Base-by-base conservation (phyloP, 1,140 invertebrate species). In the Tetramorium alpestre region DNA sequence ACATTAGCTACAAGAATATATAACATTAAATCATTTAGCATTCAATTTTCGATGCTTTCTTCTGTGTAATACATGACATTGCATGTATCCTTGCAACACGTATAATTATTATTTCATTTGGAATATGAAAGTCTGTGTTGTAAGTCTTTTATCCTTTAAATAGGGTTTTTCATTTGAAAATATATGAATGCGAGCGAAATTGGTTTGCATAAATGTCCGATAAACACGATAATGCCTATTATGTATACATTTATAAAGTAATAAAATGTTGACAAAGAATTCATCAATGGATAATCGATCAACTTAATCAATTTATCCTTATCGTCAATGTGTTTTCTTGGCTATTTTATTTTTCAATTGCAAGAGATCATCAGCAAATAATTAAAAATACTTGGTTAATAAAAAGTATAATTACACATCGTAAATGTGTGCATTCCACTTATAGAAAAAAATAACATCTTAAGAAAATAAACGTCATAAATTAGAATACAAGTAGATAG, bases 171-270 rank as follows among this genome's bases (percentile, higher is more conserved):
- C 28, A 33, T 8, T 7, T 62, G 47, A 49, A 2, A 28, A 6
- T 60, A 11, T 28, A 10, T 16, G 2, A 25, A 62, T 33, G 2
- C 60, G 1, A 33, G 6, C 6, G 8, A 64, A 64, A 64, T 64
- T 60, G 1, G n/a, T 56, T 56, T 16, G 13, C 13, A 3, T 22
- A 2, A 33, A 33, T 5, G 60, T 62, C 25, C 18, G 13, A 1
- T 13, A 2, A 2, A 62, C 25, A 11, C 25, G 5, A 33, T 33
- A 62, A 64, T 38, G 28, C 16, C 33, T 64, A 64, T 33, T 64
- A 64, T 38, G 18, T 22, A 65, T 33, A 65, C 18, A 65, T 65
- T 65, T 65, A n/a, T 65, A 65, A 65, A 38, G 41, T 65, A 65
- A 65, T 38, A 65, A 65, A 64, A 38, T 10, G 6, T 62, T 3